Conservation (phyloP, 2,113 vertebrate species). For the Gambusia holbrooki region DNA sequence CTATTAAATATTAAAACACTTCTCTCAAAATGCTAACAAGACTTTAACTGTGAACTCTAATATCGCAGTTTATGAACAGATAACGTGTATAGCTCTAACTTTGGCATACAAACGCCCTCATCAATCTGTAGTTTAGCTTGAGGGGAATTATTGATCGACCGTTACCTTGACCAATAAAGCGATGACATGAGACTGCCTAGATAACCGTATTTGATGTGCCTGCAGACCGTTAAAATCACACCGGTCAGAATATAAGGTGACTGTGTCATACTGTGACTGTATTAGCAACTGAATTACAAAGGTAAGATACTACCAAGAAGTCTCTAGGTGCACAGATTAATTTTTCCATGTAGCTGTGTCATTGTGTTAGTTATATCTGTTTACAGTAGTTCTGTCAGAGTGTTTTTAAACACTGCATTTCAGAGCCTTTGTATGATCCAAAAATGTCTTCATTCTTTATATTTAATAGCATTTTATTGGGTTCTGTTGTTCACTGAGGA, state of each 20-base stretch:
- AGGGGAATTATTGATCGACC: slow-evolving; percentile 18
- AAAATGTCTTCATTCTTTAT: not conserved
- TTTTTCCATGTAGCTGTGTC: not conserved
- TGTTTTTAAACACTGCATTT: not conserved
- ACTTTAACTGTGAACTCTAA: not conserved
- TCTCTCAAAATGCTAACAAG: not conserved
- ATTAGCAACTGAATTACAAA: not conserved
- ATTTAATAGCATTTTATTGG: not conserved
- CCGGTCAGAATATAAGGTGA: slow-evolving; percentile 3
- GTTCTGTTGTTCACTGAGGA: not conserved
- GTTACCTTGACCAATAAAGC: slow-evolving; percentile 35
- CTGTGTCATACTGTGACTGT: not conserved
- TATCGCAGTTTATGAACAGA: slow-evolving; percentile 1
- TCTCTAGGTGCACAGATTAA: not conserved
- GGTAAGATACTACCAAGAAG: not conserved
- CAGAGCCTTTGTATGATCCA: not conserved
- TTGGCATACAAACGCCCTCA: not conserved
- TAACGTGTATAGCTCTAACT: not conserved
- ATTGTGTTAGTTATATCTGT: not conserved
- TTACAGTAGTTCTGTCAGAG: not conserved
- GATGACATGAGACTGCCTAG: slow-evolving; percentile 13
- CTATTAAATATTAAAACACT: not conserved
- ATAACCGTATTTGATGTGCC: slow-evolving; percentile 16
- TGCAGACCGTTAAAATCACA: not conserved
- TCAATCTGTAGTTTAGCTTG: slow-evolving; percentile 25